Evolutionary conservation across 2,797 vertebrate genomes (phyloP).

Genomic region (Leucoraja ocellata): DNA sequence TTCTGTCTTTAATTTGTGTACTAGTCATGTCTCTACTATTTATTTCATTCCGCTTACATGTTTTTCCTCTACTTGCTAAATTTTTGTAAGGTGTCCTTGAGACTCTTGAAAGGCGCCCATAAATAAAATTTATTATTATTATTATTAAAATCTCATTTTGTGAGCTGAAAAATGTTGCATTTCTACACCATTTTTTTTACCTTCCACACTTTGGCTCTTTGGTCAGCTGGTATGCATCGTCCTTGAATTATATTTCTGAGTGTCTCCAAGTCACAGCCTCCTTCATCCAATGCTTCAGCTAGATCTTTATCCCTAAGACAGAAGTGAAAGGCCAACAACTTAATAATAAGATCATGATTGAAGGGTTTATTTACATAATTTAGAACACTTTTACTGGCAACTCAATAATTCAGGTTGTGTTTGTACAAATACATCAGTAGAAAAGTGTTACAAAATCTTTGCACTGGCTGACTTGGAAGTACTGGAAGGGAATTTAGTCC

Average conservation of each 20-base stretch:
- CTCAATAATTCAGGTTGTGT: background rate
- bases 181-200: slow-evolving; percentile 55
- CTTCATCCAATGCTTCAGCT: slow-evolving; percentile 80
- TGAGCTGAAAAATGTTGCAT: slow-evolving; percentile 10
- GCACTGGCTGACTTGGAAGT: background rate
- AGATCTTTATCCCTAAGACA: slow-evolving; percentile 78
- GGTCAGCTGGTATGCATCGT: slow-evolving; percentile 65
- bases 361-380: background rate
- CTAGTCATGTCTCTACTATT: too few relatives aligned
- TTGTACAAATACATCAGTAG: background rate
- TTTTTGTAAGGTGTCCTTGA: too few relatives aligned
- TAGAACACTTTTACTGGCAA: background rate
- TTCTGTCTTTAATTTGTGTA: too few relatives aligned
- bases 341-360: background rate
- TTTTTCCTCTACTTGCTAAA: too few relatives aligned
- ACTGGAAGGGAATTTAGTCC: background rate
- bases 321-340: background rate
- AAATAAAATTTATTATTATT: too few relatives aligned
- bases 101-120: too few relatives aligned
- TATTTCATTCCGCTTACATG: too few relatives aligned
- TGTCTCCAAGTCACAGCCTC: slow-evolving; percentile 84
- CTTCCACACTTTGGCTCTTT: slow-evolving; percentile 91
- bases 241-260: slow-evolving; percentile 74
- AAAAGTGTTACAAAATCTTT: background rate
- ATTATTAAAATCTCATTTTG: slow-evolving; percentile 19